Conservation (phyloP, 1,140 invertebrate species). For the Camponotus floridanus region DNA sequence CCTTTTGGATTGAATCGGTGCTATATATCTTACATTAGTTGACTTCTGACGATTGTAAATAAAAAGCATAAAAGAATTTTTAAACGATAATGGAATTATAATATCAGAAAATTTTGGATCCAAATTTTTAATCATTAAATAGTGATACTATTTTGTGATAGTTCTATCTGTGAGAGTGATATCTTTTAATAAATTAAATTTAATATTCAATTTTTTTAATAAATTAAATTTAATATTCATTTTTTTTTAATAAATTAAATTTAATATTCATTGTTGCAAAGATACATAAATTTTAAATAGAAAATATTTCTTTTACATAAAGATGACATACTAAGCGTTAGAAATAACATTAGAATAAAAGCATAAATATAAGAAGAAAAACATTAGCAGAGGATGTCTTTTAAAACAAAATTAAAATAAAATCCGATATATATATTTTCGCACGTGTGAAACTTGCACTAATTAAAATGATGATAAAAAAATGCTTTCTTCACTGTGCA, state of each 20-base stretch:
- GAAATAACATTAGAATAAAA: not conserved
- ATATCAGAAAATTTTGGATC: not conserved
- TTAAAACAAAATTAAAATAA: slow-evolving; percentile 16
- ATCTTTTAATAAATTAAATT: too few relatives aligned
- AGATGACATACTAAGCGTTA: not conserved
- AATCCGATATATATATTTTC: slow-evolving; percentile 8
- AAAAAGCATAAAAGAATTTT: not conserved
- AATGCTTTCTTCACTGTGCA: slow-evolving; percentile 8
- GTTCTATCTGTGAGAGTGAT: too few relatives aligned
- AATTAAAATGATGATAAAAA: slow-evolving; percentile 60
- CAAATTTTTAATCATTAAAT: not conserved
- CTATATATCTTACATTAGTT: not conserved
- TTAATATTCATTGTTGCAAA: not conserved
- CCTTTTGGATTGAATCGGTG: not conserved
- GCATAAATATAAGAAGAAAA: too few relatives aligned
- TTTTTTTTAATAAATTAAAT: too few relatives aligned
- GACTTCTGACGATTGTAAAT: not conserved
- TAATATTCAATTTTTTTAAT: too few relatives aligned
- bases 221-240: too few relatives aligned
- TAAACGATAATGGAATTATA: not conserved
- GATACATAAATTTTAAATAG: not conserved
- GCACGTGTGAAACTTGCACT: slow-evolving; percentile 3
- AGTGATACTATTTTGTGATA: not conserved
- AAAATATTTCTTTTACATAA: not conserved
- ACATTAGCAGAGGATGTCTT: not conserved